Evolutionary conservation across 2,113 vertebrate genomes (phyloP).

Genomic region (Polypterus senegalus): DNA sequence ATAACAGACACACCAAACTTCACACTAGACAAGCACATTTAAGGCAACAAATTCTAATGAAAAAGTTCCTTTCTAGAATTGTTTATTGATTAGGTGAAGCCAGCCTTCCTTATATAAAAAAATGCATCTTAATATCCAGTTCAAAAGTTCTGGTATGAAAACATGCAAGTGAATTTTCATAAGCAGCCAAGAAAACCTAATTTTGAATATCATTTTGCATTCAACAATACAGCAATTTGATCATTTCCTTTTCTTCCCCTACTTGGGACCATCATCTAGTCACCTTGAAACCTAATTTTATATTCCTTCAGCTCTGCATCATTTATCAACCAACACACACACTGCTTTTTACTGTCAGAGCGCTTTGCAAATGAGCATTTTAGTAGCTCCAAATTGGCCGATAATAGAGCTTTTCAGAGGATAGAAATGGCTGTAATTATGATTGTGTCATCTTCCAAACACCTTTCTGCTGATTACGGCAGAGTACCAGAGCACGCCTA

Average conservation of each 20-base stretch:
- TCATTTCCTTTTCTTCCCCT: not conserved
- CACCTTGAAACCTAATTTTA: not conserved
- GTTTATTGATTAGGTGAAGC: no score
- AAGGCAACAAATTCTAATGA: no score
- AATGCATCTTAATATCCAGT: no score
- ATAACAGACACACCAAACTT: no score
- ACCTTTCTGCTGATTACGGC: conserved; percentile 5
- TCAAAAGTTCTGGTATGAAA: no score
- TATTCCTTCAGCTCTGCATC: not conserved
- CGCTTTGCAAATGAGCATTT: conserved; percentile 8
- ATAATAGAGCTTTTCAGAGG: conserved; percentile 24
- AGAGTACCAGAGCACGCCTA: conserved; percentile 4
- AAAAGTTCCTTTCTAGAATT: no score
- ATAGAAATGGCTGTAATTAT: conserved; percentile 25
- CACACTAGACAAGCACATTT: no score
- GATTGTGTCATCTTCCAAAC: conserved; percentile 1
- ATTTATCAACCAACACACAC: conserved; percentile 12
- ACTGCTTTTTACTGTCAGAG: conserved; percentile 5
- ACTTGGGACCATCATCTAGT: not conserved
- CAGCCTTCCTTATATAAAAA: no score
- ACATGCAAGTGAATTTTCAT: no score
- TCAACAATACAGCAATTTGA: not conserved
- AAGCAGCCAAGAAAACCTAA: no score
- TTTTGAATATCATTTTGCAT: no score
- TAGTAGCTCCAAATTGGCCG: conserved; percentile 26